phyloP scores from a whole-genome alignment of 30 jellyfish, hydroid and myxozoan species.

The Catostylus mosaicus region DNA sequence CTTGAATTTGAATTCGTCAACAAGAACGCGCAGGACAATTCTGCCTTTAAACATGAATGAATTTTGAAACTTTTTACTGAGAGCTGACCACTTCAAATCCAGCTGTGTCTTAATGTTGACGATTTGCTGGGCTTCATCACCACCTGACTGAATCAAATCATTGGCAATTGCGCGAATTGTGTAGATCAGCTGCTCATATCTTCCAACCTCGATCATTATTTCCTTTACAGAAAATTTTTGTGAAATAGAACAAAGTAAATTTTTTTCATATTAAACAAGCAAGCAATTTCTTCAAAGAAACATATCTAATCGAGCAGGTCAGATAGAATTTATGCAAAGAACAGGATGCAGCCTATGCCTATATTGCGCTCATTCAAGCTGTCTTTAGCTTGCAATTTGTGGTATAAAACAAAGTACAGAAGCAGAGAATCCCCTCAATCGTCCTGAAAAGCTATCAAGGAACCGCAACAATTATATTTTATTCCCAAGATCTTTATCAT shows the following conservation, averaged over 20 bases:
- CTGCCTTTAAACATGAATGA: conserved; percentile 63
- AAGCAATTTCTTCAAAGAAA: background rate
- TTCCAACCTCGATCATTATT: conserved; percentile 49
- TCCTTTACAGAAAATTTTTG: conserved; percentile 39
- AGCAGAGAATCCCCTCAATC: too few species aligned
- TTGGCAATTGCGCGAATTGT: conserved; percentile 70
- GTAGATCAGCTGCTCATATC: conserved; percentile 65
- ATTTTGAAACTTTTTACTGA: conserved; percentile 43
- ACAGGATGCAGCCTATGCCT: too few species aligned
- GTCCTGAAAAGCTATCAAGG: too few species aligned
- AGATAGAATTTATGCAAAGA: too few species aligned
- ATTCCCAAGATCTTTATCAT: too few species aligned
- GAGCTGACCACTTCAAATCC: conserved; percentile 69
- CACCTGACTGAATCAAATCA: conserved; percentile 75
- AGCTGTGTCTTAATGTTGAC: conserved; percentile 53
- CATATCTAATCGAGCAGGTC: too few species aligned
- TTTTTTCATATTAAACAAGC: background rate
- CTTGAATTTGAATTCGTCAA: conserved; percentile 68
- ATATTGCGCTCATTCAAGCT: too few species aligned
- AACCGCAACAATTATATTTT: too few species aligned
- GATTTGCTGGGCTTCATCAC: conserved; percentile 54
- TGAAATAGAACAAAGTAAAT: background rate
- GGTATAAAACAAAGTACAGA: too few species aligned
- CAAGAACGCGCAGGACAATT: conserved; percentile 60
- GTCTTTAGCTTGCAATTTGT: too few species aligned